phyloP scores from a whole-genome alignment of 92 coral and sea anemone species.

The Plumapathes pennacea region DNA sequence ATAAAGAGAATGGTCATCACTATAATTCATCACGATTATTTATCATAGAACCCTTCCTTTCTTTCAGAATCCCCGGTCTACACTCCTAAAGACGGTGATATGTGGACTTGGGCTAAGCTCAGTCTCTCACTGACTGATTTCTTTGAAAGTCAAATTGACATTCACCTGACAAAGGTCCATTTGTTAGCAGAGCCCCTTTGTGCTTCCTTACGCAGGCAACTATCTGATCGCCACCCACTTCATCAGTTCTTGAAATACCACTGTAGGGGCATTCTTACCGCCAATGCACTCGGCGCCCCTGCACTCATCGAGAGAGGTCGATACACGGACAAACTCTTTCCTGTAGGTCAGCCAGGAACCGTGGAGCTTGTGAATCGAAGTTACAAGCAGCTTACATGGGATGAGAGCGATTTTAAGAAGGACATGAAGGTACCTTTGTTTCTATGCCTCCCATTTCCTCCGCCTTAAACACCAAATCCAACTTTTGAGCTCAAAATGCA shows the following conservation, averaged over 20 bases:
- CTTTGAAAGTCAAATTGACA: conserved; percentile 54
- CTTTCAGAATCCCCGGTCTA: conserved; percentile 71
- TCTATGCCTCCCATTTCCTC: too few species aligned
- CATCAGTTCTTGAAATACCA: conserved; percentile 57
- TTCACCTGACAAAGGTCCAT: conserved; percentile 70
- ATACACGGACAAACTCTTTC: conserved; percentile 62
- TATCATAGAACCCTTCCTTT: too few species aligned
- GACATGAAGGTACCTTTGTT: conserved; percentile 64
- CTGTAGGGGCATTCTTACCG: conserved; percentile 61
- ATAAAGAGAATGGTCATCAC: too few species aligned
- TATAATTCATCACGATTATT: too few species aligned
- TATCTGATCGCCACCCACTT: conserved; percentile 62
- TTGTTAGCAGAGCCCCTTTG: conserved; percentile 59
- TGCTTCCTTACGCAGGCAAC: conserved; percentile 41
- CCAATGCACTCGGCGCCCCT: conserved; percentile 71
- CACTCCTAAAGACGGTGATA: conserved; percentile 55
- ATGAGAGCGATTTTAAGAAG: conserved; percentile 63
- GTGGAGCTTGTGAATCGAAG: conserved; percentile 43
- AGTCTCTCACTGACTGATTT: conserved; percentile 61
- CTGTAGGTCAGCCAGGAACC: conserved; percentile 72
- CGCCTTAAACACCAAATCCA: too few species aligned
- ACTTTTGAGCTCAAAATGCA: too few species aligned
- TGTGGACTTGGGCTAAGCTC: conserved; percentile 56
- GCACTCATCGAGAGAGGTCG: conserved; percentile 34
- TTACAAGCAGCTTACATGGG: conserved; percentile 57